Evolutionary conservation across 2,797 vertebrate species (phyloP), one percentile per base, ranked within the genome.

Genomic region (Chaunax sp.): DNA sequence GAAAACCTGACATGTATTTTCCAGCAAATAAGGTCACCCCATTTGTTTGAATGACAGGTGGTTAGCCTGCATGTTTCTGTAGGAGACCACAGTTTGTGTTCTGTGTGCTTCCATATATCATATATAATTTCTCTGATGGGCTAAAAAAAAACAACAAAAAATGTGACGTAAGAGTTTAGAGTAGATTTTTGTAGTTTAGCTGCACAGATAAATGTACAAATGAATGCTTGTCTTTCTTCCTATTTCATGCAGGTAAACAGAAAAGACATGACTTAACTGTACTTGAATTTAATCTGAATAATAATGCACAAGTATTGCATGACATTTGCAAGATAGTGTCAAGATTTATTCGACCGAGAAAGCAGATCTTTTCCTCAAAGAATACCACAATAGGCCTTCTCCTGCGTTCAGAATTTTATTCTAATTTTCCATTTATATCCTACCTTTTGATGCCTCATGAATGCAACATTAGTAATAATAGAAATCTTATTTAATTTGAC

Each of bases 1-100:
- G 3, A 8, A 14, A 53, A 60, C 35, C 53, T 47, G 56, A 59
- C 72, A 53, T 69, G 69, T 61, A 41, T 80, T 76, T 77, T 75
- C 58, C 72, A 52, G 51, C 57, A 33, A 13, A 67, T 65, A 51
- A 63, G 49, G 37, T 52, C 59, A 46, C 26, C 28, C 37, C 49
- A 25, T 77, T 72, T 54, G 57, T 79, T 60, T 83, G 82, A 83
- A 14, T 78, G 82, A 77, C 80, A 82, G 80, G 80, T 77, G 75
- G 67, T 75, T 53, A 33, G 64, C 61, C 23, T 23, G 56, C 25
- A 16, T 58, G 65, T 64, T 74, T 70, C 54, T 64, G 23, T 26
- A 10, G 11, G 47, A n/a, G 51, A 68, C 55, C 50, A 60, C 37
- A 41, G 38, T 66, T 63, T 69, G 38, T 57, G 50, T 23, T 26